Percentiles rank a stretch among this genome's conserved stretches.
Evolutionary conservation across 2,797 vertebrate genomes (phyloP).

Genomic region (Parotocinclus haroldoi): DNA sequence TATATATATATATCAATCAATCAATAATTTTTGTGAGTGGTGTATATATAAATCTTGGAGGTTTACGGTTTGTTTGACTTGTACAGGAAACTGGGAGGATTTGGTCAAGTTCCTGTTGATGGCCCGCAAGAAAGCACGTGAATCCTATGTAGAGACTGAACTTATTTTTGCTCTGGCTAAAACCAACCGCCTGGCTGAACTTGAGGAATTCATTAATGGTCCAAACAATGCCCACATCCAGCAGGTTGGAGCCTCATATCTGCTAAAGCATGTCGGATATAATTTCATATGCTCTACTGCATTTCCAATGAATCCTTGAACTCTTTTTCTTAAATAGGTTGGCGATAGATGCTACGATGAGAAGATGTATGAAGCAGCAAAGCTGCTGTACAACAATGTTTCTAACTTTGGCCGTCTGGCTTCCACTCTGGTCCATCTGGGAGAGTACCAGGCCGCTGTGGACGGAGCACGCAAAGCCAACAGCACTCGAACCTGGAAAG

Average conservation of each 20-base stretch:
- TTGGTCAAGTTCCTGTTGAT: slow-evolving; percentile 93
- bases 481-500: slow-evolving; percentile 90
- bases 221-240: slow-evolving; percentile 99
- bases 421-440: slow-evolving; percentile 88
- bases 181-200: slow-evolving; percentile 88
- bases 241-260: slow-evolving; percentile 73
- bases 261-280: too few relatives aligned
- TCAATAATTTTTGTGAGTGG: too few relatives aligned
- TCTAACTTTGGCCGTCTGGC: slow-evolving; percentile 90
- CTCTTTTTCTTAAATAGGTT: slow-evolving; percentile 66
- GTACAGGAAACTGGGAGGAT: slow-evolving; percentile 88
- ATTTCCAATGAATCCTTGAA: neutral
- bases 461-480: slow-evolving; percentile 91
- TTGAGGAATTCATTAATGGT: slow-evolving; percentile 98
- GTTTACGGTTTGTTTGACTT: slow-evolving; percentile 7
- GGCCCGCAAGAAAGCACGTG: slow-evolving; percentile 88
- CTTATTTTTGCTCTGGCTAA: slow-evolving; percentile 93
- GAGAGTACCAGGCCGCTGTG: slow-evolving; percentile 90
- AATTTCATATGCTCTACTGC: too few relatives aligned
- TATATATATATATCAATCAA: too few relatives aligned
- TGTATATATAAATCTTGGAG: too few relatives aligned
- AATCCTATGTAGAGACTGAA: slow-evolving; percentile 90
- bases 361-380: slow-evolving; percentile 89
- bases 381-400: slow-evolving; percentile 85
- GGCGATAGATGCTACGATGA: slow-evolving; percentile 91